Conservation (phyloP, 2,797 vertebrate species). For the Spinibarbus caldwelli region DNA sequence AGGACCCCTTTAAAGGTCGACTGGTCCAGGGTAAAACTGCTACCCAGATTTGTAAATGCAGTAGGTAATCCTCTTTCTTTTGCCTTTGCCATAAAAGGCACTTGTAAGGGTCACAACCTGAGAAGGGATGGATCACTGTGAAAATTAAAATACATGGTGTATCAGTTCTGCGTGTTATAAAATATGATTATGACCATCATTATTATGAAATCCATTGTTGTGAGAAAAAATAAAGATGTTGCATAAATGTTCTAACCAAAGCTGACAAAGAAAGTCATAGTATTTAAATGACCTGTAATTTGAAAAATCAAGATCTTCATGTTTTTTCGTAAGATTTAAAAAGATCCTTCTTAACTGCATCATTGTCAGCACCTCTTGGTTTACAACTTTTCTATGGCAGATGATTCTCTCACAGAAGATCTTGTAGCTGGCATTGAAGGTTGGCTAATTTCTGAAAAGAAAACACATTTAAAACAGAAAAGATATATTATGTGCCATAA, state of each 20-base stretch:
- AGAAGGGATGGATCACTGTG: constrained; percentile 46
- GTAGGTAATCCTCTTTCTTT: constrained; percentile 48
- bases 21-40: constrained; percentile 52
- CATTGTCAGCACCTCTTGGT: background rate
- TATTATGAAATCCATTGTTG: background rate
- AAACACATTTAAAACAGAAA: background rate
- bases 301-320: background rate
- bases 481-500: background rate
- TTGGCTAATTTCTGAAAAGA: background rate
- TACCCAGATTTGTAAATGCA: constrained; percentile 55
- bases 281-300: background rate
- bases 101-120: constrained; percentile 54
- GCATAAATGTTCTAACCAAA: background rate
- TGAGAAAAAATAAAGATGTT: background rate
- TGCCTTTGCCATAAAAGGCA: constrained; percentile 53
- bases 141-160: background rate
- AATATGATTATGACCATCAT: background rate
- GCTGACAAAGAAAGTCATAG: background rate
- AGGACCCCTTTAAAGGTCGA: no score
- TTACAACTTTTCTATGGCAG: background rate
- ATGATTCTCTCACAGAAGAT: background rate
- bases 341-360: background rate
- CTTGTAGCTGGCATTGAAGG: background rate
- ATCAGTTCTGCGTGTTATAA: background rate
- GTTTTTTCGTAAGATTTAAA: background rate